phyloP scores from a whole-genome alignment of 92 coral and sea anemone species.

The Muricea muricata region DNA sequence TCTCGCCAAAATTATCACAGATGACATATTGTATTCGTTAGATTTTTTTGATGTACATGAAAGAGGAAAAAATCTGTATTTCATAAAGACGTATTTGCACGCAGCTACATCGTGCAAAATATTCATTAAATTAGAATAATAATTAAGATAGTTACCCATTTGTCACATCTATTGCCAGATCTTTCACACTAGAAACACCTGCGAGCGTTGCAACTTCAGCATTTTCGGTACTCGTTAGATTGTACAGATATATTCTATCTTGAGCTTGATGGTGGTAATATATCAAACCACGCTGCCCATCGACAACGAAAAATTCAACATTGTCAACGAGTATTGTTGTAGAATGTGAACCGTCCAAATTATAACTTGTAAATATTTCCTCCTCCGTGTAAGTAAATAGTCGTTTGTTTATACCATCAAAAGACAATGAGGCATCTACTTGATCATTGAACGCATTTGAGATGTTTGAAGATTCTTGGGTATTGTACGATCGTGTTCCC shows the following conservation, averaged over 20 bases:
- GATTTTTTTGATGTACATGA: too few relatives aligned
- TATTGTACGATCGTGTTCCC: not conserved
- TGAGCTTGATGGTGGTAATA: not conserved
- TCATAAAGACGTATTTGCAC: not conserved
- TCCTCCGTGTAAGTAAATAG: not conserved
- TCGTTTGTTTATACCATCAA: not conserved
- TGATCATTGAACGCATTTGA: not conserved
- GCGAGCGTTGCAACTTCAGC: not conserved
- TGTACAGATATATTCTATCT: not conserved
- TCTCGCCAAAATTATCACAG: too few relatives aligned
- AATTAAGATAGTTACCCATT: not conserved
- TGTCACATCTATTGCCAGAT: not conserved
- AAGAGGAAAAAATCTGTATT: not conserved
- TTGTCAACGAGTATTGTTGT: not conserved
- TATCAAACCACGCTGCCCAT: not conserved
- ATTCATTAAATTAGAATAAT: too few relatives aligned
- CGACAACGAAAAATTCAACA: not conserved
- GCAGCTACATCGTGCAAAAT: too few relatives aligned
- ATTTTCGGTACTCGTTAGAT: not conserved
- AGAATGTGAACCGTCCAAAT: not conserved
- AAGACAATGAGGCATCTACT: not conserved
- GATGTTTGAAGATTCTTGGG: not conserved
- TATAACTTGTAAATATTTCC: not conserved
- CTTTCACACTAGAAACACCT: not conserved
- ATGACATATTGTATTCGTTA: too few relatives aligned